A percentile compares a stretch with the other conserved stretches of the same genome.
These are phyloP conservation scores for Lasioglossum malachurum DNA, from an alignment of 2,888 invertebrate species.

Conservation along the genomic window DNA sequence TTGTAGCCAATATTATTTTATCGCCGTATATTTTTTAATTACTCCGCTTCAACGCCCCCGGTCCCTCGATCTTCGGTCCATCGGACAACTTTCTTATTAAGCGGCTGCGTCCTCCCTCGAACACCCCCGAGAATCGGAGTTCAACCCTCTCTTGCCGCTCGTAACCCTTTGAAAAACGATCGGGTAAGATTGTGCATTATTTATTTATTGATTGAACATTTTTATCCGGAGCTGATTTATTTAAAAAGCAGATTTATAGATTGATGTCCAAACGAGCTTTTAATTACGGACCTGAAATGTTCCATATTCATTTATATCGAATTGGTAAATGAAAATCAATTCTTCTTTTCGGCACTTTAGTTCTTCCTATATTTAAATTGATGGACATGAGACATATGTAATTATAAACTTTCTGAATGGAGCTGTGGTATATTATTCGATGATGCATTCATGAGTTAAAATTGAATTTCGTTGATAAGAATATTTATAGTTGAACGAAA, in stretches of 20 bases:
- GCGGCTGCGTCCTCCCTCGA: conserved; percentile 67
- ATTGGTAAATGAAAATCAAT: not conserved
- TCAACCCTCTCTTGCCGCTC: conserved; percentile 75
- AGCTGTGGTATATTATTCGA: not conserved
- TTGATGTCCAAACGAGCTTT: not conserved
- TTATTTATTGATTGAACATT: conserved; percentile 8
- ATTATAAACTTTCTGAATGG: not conserved
- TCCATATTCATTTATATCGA: not conserved
- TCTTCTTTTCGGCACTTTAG: not conserved
- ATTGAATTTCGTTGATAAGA: not conserved
- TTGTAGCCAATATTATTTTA: conserved; percentile 84
- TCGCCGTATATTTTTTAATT: conserved; percentile 83
- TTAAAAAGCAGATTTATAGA: not conserved
- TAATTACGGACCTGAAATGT: not conserved
- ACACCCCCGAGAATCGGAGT: conserved; percentile 80
- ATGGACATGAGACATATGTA: not conserved
- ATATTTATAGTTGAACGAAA: not conserved
- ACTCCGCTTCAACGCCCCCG: conserved; percentile 79
- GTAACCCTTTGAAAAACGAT: conserved; percentile 17
- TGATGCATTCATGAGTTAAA: not conserved
- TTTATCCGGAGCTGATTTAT: not conserved
- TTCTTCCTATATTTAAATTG: not conserved
- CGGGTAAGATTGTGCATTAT: not conserved
- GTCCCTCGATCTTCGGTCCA: conserved; percentile 69
- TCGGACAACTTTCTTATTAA: conserved; percentile 79